Percentiles rank a stretch among this genome's conserved stretches.
Conservation (phyloP, 2,797 vertebrate genomes). For the Luscinia megarhynchos region DNA sequence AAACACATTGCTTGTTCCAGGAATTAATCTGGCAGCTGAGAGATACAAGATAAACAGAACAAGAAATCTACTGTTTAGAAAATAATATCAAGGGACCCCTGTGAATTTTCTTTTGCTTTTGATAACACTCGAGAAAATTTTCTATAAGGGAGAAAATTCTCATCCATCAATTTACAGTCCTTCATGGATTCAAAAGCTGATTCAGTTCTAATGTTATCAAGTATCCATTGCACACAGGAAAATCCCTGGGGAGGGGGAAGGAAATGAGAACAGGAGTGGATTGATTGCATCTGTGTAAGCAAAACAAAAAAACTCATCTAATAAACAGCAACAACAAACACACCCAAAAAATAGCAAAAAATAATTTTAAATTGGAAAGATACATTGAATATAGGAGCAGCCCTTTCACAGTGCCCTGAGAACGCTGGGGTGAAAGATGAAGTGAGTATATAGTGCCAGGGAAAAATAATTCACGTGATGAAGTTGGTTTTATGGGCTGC, state of each 20-base stretch:
- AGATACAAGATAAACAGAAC: neutral
- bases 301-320: neutral
- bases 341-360: neutral
- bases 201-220: neutral
- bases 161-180: neutral
- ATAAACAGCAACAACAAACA: neutral
- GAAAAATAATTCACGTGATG: neutral
- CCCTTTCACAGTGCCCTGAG: neutral
- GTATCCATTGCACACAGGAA: neutral
- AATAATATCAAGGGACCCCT: neutral
- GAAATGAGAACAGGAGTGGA: neutral
- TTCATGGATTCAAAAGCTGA: neutral
- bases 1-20: neutral
- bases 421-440: neutral
- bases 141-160: neutral
- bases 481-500: neutral
- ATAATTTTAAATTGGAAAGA: neutral
- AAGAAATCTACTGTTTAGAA: neutral
- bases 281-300: neutral
- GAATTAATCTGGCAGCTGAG: neutral
- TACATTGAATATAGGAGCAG: neutral
- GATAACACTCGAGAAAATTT: rapidly evolving
- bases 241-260: neutral
- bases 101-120: neutral
- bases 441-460: neutral